phyloP scores from a whole-genome alignment of 2,113 vertebrate species.

The Pyrgilauda ruficollis region DNA sequence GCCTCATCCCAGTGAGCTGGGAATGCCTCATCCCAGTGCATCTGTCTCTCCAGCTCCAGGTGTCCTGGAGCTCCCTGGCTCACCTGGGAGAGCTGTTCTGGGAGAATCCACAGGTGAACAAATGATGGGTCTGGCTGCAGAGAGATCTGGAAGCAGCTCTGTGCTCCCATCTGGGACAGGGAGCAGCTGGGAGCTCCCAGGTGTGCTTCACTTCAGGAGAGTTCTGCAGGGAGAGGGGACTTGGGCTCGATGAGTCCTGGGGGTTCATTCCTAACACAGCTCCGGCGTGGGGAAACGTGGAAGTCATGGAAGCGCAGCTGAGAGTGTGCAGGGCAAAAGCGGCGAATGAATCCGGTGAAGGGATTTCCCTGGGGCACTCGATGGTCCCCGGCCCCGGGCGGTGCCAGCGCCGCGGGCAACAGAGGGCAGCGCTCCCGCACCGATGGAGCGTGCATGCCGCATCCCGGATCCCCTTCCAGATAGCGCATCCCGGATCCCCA shows the following conservation, averaged over 20 bases:
- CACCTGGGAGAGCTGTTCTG: rapidly evolving
- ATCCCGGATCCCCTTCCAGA: rapidly evolving
- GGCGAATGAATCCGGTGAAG: rapidly evolving
- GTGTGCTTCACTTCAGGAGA: rapidly evolving
- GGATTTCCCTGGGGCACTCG: rapidly evolving
- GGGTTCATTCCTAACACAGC: rapidly evolving
- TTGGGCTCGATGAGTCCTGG: rapidly evolving
- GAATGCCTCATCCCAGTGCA: too few species aligned
- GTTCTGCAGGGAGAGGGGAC: neutral
- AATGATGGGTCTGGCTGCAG: neutral
- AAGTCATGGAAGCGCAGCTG: rapidly evolving
- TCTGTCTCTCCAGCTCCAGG: neutral
- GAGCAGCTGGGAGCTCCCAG: neutral
- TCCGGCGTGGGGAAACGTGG: rapidly evolving
- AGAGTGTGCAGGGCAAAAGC: rapidly evolving
- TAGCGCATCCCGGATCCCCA: rapidly evolving
- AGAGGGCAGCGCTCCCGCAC: neutral
- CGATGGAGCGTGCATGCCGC: rapidly evolving
- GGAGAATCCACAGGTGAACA: rapidly evolving
- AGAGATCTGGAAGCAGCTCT: neutral
- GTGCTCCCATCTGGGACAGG: rapidly evolving
- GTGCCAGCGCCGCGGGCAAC: neutral
- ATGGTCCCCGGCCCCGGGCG: neutral
- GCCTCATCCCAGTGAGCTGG: too few species aligned
- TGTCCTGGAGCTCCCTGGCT: neutral